These are phyloP conservation scores for Littorina saxatilis DNA, from an alignment of 1,140 invertebrate genomes.

Conservation along the genomic window DNA sequence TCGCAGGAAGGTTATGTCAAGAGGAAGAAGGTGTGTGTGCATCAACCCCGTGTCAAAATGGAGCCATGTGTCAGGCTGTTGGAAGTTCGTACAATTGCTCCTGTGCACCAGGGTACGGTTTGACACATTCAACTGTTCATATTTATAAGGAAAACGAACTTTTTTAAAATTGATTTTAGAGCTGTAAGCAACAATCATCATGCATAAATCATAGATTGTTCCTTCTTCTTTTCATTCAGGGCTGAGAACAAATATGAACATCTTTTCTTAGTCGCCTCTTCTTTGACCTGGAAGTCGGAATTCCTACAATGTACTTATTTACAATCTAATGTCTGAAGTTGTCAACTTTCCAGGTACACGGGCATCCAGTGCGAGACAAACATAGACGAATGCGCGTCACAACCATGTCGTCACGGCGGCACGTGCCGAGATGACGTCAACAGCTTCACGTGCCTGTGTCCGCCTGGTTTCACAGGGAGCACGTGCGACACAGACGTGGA, in stretches of 20 bases:
- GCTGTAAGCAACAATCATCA: too few species aligned
- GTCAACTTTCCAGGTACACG: neutral
- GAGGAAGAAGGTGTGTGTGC: slow-evolving; percentile 89
- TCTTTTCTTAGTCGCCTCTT: neutral
- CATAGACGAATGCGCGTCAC: slow-evolving; percentile 55
- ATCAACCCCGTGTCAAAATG: slow-evolving; percentile 85
- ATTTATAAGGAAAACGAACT: too few species aligned
- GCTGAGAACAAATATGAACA: neutral
- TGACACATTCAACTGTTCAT: too few species aligned
- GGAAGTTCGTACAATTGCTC: neutral
- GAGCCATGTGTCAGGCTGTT: neutral
- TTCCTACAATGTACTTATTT: neutral
- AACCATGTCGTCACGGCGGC: slow-evolving; percentile 74
- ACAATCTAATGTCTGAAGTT: too few species aligned
- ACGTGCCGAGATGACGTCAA: slow-evolving; percentile 42
- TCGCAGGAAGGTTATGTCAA: slow-evolving; percentile 26
- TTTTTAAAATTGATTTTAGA: neutral
- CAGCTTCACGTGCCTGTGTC: slow-evolving; percentile 53
- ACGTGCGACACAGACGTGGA: slow-evolving; percentile 45
- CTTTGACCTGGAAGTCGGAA: neutral
- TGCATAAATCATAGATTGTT: neutral
- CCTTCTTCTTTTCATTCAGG: neutral
- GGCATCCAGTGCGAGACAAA: neutral
- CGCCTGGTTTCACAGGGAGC: slow-evolving; percentile 77
- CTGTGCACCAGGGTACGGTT: slow-evolving; percentile 21